These are phyloP conservation scores for Bryconaethiops microstoma DNA, from an alignment of 2,797 vertebrate genomes.

Conservation along the genomic window DNA sequence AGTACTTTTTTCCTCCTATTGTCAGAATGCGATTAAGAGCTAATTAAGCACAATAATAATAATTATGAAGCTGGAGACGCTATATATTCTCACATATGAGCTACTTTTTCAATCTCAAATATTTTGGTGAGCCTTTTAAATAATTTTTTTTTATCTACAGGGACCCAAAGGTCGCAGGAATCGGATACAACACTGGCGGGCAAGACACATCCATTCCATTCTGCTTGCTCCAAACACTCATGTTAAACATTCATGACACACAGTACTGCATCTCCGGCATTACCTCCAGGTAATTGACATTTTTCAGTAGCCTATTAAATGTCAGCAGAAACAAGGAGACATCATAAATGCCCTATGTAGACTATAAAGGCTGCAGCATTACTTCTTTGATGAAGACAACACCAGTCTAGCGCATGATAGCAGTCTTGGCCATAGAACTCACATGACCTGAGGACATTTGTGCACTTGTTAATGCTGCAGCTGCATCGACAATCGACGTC, in stretches of 20 bases:
- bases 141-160: too few species aligned
- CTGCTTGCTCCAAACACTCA: not conserved
- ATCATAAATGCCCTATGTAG: not conserved
- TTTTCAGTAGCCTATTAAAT: slow-evolving; percentile 27
- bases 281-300: slow-evolving; percentile 14
- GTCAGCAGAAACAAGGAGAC: slow-evolving; percentile 25
- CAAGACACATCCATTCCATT: not conserved
- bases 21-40: too few species aligned
- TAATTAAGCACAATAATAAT: too few species aligned
- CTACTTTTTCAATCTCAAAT: too few species aligned
- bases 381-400: not conserved
- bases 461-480: not conserved
- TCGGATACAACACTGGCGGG: not conserved
- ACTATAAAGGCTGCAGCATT: not conserved
- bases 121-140: too few species aligned
- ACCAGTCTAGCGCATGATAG: not conserved
- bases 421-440: not conserved
- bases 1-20: too few species aligned
- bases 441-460: not conserved
- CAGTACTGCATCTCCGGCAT: slow-evolving; percentile 4
- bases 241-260: slow-evolving; percentile 12
- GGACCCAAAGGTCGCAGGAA: too few species aligned
- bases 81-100: too few species aligned
- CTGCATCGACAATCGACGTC: not conserved
- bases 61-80: too few species aligned